A percentile compares a stretch with the other conserved stretches of the same genome.
Conservation (phyloP, 2,113 vertebrate genomes). For the Camelus bactrianus region DNA sequence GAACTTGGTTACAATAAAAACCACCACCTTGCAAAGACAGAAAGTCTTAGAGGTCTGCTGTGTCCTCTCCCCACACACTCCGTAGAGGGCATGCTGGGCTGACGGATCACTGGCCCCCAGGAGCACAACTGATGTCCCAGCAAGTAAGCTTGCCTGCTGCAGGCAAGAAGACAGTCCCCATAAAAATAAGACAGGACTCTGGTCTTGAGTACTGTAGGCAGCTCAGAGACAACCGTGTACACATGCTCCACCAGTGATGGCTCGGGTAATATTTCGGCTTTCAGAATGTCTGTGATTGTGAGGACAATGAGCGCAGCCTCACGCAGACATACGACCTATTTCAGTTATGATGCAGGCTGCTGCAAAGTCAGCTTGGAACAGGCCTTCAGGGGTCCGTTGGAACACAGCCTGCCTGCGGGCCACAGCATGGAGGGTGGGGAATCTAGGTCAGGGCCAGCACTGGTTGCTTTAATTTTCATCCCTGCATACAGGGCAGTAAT, state of each 20-base stretch:
- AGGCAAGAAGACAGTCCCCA: conserved; percentile 54
- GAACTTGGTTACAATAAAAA: not conserved
- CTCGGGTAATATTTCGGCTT: not conserved
- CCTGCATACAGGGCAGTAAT: not conserved
- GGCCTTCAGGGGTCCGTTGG: not conserved
- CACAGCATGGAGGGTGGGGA: not conserved
- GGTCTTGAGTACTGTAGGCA: not conserved
- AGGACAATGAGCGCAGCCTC: not conserved
- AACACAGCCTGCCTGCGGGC: not conserved
- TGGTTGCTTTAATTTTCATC: not conserved
- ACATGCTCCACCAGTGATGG: not conserved
- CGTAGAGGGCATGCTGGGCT: not conserved
- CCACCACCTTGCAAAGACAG: not conserved
- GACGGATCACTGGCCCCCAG: not conserved
- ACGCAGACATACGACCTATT: not conserved
- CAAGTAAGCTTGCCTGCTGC: not conserved
- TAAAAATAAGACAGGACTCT: conserved; percentile 56
- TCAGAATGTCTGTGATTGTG: not conserved
- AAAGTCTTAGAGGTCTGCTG: not conserved
- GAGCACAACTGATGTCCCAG: not conserved
- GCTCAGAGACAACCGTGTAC: not conserved
- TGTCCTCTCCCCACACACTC: not conserved
- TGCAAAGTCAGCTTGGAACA: not conserved
- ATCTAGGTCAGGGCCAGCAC: not conserved
- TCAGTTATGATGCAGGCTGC: not conserved